These are phyloP conservation scores for Agelastica alni DNA, from an alignment of 2,888 invertebrate species.

Conservation along the genomic window DNA sequence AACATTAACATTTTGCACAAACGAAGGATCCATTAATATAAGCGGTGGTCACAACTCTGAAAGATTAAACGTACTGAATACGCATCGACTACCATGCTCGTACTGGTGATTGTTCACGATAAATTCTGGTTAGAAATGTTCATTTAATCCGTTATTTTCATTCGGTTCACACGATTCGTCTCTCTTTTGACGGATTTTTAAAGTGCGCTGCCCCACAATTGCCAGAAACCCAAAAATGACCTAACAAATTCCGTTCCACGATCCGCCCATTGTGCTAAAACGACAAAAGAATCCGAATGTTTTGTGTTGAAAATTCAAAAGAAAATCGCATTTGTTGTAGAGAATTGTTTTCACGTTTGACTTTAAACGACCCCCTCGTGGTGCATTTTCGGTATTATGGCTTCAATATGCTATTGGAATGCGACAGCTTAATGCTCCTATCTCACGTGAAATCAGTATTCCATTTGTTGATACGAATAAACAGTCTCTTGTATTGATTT, in stretches of 20 bases:
- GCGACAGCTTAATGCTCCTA: too few relatives aligned
- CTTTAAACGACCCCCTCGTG: slow-evolving; percentile 21
- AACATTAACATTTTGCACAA: neutral
- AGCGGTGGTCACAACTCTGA: neutral
- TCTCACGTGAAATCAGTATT: too few relatives aligned
- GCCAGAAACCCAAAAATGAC: slow-evolving; percentile 10
- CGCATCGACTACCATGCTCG: neutral
- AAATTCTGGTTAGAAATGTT: neutral
- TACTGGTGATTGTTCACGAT: neutral
- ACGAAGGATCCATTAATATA: neutral
- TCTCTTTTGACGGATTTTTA: slow-evolving; percentile 6
- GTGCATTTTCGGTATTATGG: neutral
- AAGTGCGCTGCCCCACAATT: neutral
- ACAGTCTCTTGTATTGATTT: too few relatives aligned
- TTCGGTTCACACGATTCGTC: slow-evolving; percentile 3
- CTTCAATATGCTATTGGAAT: too few relatives aligned
- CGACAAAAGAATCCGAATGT: slow-evolving; percentile 20
- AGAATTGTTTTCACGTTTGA: slow-evolving; percentile 29
- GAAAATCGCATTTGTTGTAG: slow-evolving; percentile 25
- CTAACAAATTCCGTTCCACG: slow-evolving; percentile 15
- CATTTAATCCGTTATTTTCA: neutral
- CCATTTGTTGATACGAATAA: too few relatives aligned
- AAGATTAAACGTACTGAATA: neutral
- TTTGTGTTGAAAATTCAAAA: slow-evolving; percentile 23
- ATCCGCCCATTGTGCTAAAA: slow-evolving; percentile 11